A percentile compares a stretch with the other conserved stretches of the same genome.
Conservation (phyloP, 2,888 invertebrate species). For the Rhopalosiphum nymphaeae region DNA sequence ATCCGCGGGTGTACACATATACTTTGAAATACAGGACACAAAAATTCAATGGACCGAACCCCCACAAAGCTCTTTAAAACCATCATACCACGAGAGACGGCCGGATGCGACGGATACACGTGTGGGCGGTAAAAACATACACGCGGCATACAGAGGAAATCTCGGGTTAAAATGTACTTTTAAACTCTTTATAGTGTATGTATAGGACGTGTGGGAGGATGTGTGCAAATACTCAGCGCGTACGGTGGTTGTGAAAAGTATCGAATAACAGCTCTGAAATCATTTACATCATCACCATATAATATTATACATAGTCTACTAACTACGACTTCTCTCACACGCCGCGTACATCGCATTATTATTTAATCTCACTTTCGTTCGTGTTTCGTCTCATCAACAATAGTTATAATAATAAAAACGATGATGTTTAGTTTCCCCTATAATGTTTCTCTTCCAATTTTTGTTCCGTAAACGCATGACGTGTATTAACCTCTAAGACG, state of each 20-base stretch:
- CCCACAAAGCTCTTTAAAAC: constrained; percentile 40
- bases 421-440: not conserved
- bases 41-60: constrained; percentile 34
- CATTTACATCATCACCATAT: not conserved
- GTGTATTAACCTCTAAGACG: not conserved
- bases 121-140: not conserved
- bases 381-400: not conserved
- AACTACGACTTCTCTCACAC: not conserved
- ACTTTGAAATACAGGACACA: not conserved
- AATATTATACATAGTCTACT: not conserved
- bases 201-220: not conserved
- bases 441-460: not conserved
- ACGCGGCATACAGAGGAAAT: not conserved
- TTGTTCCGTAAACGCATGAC: not conserved
- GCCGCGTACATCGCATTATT: not conserved
- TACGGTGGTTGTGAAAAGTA: not conserved
- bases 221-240: not conserved
- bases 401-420: not conserved
- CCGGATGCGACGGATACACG: not conserved
- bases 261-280: not conserved
- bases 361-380: constrained; percentile 6
- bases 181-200: not conserved
- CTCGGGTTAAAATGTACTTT: not conserved
- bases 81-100: not conserved
- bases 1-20: not conserved